Evolutionary conservation across 1,140 invertebrate genomes (phyloP).

Genomic region (Anthonomus grandis): DNA sequence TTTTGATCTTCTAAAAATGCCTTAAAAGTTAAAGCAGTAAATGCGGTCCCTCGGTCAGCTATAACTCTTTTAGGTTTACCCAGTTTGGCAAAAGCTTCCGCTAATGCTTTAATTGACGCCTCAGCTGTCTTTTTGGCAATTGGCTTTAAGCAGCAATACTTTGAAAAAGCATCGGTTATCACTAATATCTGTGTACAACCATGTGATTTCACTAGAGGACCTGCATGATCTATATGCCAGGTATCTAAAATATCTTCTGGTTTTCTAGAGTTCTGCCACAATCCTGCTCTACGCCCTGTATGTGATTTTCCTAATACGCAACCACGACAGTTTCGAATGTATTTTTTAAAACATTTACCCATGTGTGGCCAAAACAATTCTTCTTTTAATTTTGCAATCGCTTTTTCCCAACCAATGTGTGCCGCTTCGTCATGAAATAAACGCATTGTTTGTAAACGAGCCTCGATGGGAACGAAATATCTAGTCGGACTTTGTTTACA

Average conservation of each 20-base stretch:
- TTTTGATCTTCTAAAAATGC: no score
- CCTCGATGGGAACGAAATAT: slow-evolving; percentile 17
- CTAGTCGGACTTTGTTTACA: background rate
- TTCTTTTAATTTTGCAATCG: background rate
- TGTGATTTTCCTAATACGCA: slow-evolving; percentile 15
- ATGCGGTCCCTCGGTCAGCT: slow-evolving; percentile 14
- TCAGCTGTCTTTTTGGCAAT: slow-evolving; percentile 5
- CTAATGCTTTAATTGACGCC: slow-evolving; percentile 7
- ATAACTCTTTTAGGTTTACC: slow-evolving; percentile 10
- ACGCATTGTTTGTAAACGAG: slow-evolving; percentile 7
- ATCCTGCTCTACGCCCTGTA: background rate
- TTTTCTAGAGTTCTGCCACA: slow-evolving; percentile 5
- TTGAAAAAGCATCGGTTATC: slow-evolving; percentile 11
- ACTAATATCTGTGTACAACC: slow-evolving; percentile 22
- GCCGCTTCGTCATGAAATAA: slow-evolving; percentile 14
- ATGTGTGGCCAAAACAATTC: slow-evolving; percentile 12
- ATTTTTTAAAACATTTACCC: slow-evolving; percentile 12
- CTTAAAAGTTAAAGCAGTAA: no score
- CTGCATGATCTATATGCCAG: no score
- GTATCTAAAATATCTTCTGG: slow-evolving; percentile 1
- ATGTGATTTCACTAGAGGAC: no score
- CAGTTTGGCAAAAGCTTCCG: slow-evolving; percentile 8
- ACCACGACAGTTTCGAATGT: slow-evolving; percentile 11
- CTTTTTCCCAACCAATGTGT: slow-evolving; percentile 12
- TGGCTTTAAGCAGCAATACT: slow-evolving; percentile 1